These are phyloP conservation scores for Volucella bombylans DNA, from an alignment of 2,888 invertebrate species.

Conservation along the genomic window DNA sequence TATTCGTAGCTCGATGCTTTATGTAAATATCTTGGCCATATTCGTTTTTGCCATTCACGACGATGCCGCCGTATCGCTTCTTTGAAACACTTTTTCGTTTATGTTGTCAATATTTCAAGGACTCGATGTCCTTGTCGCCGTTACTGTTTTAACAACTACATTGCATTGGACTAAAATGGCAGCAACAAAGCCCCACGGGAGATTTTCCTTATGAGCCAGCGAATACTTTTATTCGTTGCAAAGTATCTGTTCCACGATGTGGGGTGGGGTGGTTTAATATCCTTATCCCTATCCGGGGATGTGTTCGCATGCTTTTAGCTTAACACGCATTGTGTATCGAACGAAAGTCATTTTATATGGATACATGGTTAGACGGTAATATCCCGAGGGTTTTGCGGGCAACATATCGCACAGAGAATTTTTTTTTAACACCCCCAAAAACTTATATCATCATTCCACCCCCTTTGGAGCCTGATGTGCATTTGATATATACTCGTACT, in stretches of 20 bases:
- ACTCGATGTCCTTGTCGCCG: slow-evolving; percentile 42
- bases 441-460: slow-evolving; percentile 16
- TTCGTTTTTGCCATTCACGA: slow-evolving; percentile 49
- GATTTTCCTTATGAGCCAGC: slow-evolving; percentile 37
- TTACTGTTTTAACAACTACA: slow-evolving; percentile 12
- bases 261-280: not conserved
- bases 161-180: slow-evolving; percentile 13
- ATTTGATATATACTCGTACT: slow-evolving; percentile 41
- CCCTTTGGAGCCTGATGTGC: not conserved
- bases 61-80: slow-evolving; percentile 28
- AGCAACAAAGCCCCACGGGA: slow-evolving; percentile 26
- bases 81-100: slow-evolving; percentile 50
- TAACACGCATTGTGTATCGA: slow-evolving; percentile 59
- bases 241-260: slow-evolving; percentile 8
- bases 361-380: slow-evolving; percentile 53
- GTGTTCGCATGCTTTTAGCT: slow-evolving; percentile 66
- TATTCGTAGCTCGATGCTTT: not conserved
- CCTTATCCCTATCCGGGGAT: not conserved
- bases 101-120: slow-evolving; percentile 68
- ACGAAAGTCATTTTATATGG: slow-evolving; percentile 61
- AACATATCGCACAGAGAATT: slow-evolving; percentile 21
- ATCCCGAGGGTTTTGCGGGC: slow-evolving; percentile 41
- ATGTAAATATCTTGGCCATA: slow-evolving; percentile 59
- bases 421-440: not conserved
- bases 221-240: slow-evolving; percentile 51